Base-by-base conservation (phyloP, 1,140 invertebrate genomes). In the Mizuhopecten yessoensis region DNA sequence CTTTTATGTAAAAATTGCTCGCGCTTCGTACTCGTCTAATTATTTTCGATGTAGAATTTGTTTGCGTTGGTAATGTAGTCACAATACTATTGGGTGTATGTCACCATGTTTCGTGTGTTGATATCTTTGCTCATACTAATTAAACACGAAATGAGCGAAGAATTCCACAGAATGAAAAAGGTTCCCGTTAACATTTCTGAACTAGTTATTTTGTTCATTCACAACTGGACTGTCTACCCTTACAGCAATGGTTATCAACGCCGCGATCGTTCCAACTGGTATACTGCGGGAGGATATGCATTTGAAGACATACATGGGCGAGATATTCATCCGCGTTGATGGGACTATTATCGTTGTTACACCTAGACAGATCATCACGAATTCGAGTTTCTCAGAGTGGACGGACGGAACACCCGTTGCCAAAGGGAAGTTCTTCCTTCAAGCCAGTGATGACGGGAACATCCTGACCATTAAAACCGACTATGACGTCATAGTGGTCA, bases 401-500 rank as follows among this genome's bases (percentile, higher is more conserved):
- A 75, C 92, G 34, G 87, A 91, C 23, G 45, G 88, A 11, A 7
- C n/a, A 11, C 86, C 86, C 0, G 86, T 91, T 20, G 36, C 39
- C 7, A 33, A 87, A 29, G 75, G 57, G 9, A 75, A 75, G 1
- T 75, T 33, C 9, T n/a, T 45, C 11, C 91, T 34, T 33, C 86
- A 88, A 36, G 15, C 34, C 1, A 86, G 88, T 39, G 15, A 49
- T n/a, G 57, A 75, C 17, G 57, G 57, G 5, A 87, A 86, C 23
- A 33, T 90, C 17, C 17, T 94, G 34, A 34, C 91, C 0, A 86
- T 93, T 17, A 91, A 91, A 34, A 57, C 93, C 34, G 92, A 90
- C 57, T 90, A 90, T 33, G 88, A 92, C 13, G 57, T 94, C 33
- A 86, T 86, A 34, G 42, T 93, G 15, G 90, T 90, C 20, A 89